Base-by-base conservation (phyloP, 2,797 vertebrate genomes). In the Microcaecilia unicolor region DNA sequence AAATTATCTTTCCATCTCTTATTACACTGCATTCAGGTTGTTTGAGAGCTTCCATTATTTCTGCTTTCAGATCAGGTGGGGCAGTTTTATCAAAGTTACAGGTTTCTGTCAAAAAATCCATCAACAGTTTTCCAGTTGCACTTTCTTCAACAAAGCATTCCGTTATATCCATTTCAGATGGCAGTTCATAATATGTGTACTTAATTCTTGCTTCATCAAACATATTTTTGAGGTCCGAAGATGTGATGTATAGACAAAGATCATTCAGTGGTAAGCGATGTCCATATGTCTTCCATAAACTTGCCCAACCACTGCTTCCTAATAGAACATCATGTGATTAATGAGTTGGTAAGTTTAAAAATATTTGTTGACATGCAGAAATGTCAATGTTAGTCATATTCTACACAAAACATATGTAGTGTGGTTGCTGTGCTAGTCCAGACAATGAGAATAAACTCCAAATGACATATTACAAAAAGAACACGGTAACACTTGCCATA, bases 61-160 rank as follows among this genome's bases (percentile, higher is more conserved):
- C 79, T 2, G 11, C 53, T 56, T 68, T 95, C 11, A 98, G 72
- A 40, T 87, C 77, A 7, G 79, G 65, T 6, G 90, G 66, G 17
- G 89, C 91, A 3, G 61, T 83, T 46, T 72, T 75, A 37, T 56
- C 85, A 60, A 98, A 98, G 15, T 90, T 48, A 15, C 37, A 37
- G 9, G 85, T 84, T 70, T 92, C 83, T 1, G 92, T 96, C 56
- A 97, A 78, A 59, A 97, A 97, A 58, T 98, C 93, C 36, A 90
- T 75, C 58, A 98, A 60, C 22, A 95, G 60, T 30, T 91, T 91
- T 37, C 93, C 93, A 4, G 80, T 80, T 54, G 75, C 65, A 37
- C 86, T 76, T 2, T 89, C 90, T 22, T 88, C 77, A 5, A 41
- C 61, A 62, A 98, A 97, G 58, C 92, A 97, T 61, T 92, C 89